Conservation (phyloP, 2,888 invertebrate genomes). For the Allophyes oxyacanthae region DNA sequence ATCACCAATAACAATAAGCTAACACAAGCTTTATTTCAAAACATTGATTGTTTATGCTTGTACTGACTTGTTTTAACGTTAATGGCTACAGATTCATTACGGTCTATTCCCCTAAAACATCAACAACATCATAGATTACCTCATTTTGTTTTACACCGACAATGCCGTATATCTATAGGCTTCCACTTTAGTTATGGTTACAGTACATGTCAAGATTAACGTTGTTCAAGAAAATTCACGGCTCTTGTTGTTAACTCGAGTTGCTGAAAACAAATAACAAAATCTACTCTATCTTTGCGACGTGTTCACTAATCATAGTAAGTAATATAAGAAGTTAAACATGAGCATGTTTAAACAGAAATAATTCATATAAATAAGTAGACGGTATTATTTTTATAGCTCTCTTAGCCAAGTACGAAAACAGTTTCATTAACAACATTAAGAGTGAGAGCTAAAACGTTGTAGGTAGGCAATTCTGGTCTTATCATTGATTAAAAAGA, state of each 20-base stretch:
- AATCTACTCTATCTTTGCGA: conserved; percentile 19
- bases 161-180: conserved; percentile 18
- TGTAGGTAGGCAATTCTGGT: neutral
- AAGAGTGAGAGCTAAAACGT: neutral
- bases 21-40: too few relatives aligned
- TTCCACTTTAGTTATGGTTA: conserved; percentile 13
- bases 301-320: conserved; percentile 1
- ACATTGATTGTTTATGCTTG: too few relatives aligned
- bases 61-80: too few relatives aligned
- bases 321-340: too few relatives aligned
- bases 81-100: too few relatives aligned
- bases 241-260: neutral
- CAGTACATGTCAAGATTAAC: conserved; percentile 22
- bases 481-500: conserved; percentile 9
- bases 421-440: neutral
- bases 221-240: conserved; percentile 1
- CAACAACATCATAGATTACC: too few relatives aligned
- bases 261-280: conserved; percentile 5
- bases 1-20: too few relatives aligned
- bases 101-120: too few relatives aligned
- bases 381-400: conserved; percentile 13
- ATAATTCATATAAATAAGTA: neutral
- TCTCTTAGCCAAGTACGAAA: conserved; percentile 8
- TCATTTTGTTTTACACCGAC: too few relatives aligned
- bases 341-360: neutral